Conservation (phyloP, 2,113 vertebrate species). For the Sorex fumeus region DNA sequence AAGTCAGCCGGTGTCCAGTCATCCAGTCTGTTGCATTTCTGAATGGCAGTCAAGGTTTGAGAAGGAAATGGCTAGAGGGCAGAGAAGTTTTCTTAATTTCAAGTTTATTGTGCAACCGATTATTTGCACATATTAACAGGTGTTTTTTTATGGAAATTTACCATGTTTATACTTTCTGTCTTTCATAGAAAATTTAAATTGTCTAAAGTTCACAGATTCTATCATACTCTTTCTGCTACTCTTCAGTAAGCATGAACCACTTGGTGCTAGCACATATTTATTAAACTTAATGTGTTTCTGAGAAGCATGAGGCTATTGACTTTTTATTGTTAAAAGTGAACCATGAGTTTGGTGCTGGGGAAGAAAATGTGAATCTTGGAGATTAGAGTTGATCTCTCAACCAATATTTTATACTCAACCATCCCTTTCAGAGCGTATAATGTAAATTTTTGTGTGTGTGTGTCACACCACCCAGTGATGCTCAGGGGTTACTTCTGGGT, state of each 20-base stretch:
- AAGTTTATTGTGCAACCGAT: not conserved
- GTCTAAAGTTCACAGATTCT: conserved; percentile 59
- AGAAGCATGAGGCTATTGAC: not conserved
- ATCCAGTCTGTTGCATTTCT: not conserved
- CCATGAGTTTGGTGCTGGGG: not conserved
- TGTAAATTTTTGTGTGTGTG: no score
- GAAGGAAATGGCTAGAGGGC: no score
- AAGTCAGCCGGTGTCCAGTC: not conserved
- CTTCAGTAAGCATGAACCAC: not conserved
- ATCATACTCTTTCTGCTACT: conserved; percentile 31
- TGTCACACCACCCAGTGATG: no score
- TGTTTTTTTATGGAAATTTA: not conserved
- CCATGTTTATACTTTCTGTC: conserved; percentile 25
- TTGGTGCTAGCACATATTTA: conserved; percentile 41
- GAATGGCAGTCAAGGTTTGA: not conserved
- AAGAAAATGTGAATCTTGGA: conserved; percentile 5
- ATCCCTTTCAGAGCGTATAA: not conserved
- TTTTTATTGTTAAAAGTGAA: not conserved
- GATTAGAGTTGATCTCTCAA: not conserved
- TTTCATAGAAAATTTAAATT: conserved; percentile 55
- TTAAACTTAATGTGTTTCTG: conserved; percentile 4
- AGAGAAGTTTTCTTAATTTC: not conserved
- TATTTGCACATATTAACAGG: not conserved
- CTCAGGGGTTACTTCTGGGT: no score
- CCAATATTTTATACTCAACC: not conserved